phyloP scores from a whole-genome alignment of 2,113 vertebrate genomes.

The Eleginops maclovinus region DNA sequence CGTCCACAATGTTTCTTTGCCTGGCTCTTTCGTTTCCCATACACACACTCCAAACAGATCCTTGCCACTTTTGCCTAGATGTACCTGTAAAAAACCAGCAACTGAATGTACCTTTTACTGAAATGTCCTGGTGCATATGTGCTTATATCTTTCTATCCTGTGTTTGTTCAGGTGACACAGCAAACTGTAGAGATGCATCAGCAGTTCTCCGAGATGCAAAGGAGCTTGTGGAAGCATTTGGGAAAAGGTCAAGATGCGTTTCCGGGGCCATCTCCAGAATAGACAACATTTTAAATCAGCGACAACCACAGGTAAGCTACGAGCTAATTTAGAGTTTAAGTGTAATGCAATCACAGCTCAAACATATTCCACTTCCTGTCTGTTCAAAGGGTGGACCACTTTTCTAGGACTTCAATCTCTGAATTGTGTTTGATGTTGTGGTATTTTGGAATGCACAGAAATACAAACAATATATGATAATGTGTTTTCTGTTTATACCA shows the following conservation, averaged over 20 bases:
- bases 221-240: slow-evolving; percentile 85
- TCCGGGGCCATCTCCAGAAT: slow-evolving; percentile 79
- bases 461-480: not conserved
- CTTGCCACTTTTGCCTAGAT: not conserved
- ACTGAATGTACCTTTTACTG: not conserved
- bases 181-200: slow-evolving; percentile 61
- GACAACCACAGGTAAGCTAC: slow-evolving; percentile 80
- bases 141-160: not conserved
- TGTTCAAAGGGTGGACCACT: not conserved
- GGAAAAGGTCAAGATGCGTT: slow-evolving; percentile 81
- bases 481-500: not conserved
- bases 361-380: not conserved
- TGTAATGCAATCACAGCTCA: not conserved
- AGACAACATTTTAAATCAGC: slow-evolving; percentile 71
- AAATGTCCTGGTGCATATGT: not conserved
- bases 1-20: not conserved
- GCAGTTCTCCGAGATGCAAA: slow-evolving; percentile 82
- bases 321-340: not conserved
- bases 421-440: not conserved
- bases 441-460: not conserved
- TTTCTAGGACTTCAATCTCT: not conserved
- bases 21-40: slow-evolving; percentile 1
- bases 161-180: slow-evolving; percentile 73
- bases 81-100: not conserved
- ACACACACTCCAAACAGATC: not conserved